phyloP scores from a whole-genome alignment of 2,113 vertebrate species.

The Pachypanchax playfairii region DNA sequence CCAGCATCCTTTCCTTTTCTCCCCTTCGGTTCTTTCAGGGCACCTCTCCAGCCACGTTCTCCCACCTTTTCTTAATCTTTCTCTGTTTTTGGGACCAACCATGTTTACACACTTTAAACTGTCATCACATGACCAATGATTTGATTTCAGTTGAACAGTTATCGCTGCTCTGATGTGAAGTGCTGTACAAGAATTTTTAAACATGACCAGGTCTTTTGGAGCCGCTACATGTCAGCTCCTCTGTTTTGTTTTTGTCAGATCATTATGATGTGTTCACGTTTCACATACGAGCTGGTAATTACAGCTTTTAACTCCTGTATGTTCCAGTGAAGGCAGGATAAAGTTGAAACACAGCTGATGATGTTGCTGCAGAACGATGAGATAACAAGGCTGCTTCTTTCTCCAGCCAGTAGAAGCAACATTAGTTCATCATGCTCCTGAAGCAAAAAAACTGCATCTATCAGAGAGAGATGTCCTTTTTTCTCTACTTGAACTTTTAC shows the following conservation, averaged over 20 bases:
- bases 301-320: slow-evolving; percentile 32
- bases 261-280: slow-evolving; percentile 60
- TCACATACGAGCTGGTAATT: slow-evolving; percentile 41
- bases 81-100: slow-evolving; percentile 67
- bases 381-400: slow-evolving; percentile 7
- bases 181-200: slow-evolving; percentile 24
- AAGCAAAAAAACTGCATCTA: slow-evolving; percentile 28
- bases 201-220: slow-evolving; percentile 31
- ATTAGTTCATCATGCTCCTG: slow-evolving; percentile 12
- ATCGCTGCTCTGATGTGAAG: slow-evolving; percentile 19
- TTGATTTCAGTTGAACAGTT: slow-evolving; percentile 28
- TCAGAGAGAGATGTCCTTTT: slow-evolving; percentile 14
- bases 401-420: background rate
- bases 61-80: slow-evolving; percentile 42
- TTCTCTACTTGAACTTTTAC: slow-evolving; percentile 54
- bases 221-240: slow-evolving; percentile 55
- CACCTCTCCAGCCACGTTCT: slow-evolving; percentile 46
- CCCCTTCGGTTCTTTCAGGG: slow-evolving; percentile 43
- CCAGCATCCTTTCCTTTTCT: slow-evolving; percentile 47
- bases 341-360: background rate
- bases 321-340: slow-evolving; percentile 5
- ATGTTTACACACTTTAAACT: slow-evolving; percentile 51
- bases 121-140: slow-evolving; percentile 32
- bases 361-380: background rate
- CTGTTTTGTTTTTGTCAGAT: slow-evolving; percentile 32